Percentiles rank a stretch among this genome's conserved stretches.
phyloP scores from a whole-genome alignment of 2,113 vertebrate genomes.

The Archocentrus centrarchus region DNA sequence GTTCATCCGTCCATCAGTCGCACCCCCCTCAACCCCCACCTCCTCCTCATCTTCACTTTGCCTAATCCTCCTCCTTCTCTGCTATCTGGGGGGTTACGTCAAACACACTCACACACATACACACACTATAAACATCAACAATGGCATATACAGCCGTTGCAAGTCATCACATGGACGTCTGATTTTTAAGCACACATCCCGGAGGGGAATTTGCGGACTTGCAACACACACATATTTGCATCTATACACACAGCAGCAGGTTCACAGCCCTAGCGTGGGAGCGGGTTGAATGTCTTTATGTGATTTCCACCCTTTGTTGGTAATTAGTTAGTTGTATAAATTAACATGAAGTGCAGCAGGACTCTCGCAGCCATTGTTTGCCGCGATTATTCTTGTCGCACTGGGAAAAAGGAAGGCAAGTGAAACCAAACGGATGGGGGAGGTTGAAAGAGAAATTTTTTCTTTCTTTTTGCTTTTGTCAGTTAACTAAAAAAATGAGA shows the following conservation, averaged over 20 bases:
- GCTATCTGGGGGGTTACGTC: constrained; percentile 63
- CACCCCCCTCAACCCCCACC: background rate
- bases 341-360: constrained; percentile 95
- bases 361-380: constrained; percentile 92
- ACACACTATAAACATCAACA: constrained; percentile 52
- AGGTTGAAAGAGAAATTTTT: constrained; percentile 66
- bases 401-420: constrained; percentile 56
- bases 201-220: constrained; percentile 33
- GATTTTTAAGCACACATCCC: constrained; percentile 43
- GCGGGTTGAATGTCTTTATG: constrained; percentile 90
- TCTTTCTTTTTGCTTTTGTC: constrained; percentile 18
- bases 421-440: constrained; percentile 35
- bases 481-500: constrained; percentile 2
- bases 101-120: constrained; percentile 41
- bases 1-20: constrained; percentile 72
- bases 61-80: constrained; percentile 70
- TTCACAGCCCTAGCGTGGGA: constrained; percentile 90
- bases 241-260: constrained; percentile 75
- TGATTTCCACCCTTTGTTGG: constrained; percentile 95
- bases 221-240: background rate
- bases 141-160: constrained; percentile 46
- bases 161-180: constrained; percentile 52
- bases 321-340: constrained; percentile 99
- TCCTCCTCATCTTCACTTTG: constrained; percentile 45
- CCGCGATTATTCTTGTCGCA: constrained; percentile 84